Evolutionary conservation across 2,113 vertebrate species (phyloP).

Genomic region (Ptychochromis oligacanthus): DNA sequence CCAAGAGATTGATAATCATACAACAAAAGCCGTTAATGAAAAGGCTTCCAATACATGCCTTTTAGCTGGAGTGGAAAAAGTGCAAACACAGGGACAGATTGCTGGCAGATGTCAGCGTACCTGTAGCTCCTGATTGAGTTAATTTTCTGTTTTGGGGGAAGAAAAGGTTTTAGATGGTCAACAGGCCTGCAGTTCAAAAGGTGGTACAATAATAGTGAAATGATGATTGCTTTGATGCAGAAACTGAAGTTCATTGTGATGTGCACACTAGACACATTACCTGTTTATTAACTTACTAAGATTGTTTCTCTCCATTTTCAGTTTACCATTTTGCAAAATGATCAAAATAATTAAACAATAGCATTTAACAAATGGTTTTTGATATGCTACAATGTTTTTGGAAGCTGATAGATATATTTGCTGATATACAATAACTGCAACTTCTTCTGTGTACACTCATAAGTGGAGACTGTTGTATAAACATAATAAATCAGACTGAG

Average conservation of each 20-base stretch:
- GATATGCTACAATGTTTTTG: not conserved
- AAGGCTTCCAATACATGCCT: slow-evolving; percentile 49
- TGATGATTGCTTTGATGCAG: slow-evolving; percentile 6
- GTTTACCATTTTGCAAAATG: too few species aligned
- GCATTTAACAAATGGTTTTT: not conserved
- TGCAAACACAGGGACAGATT: slow-evolving; percentile 67
- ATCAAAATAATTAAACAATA: not conserved
- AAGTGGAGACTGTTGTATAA: not conserved
- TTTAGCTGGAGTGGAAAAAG: slow-evolving; percentile 32
- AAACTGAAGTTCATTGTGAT: not conserved
- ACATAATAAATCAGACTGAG: not conserved
- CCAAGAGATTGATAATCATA: slow-evolving; percentile 76
- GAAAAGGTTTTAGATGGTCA: slow-evolving; percentile 33
- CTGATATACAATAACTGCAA: not conserved
- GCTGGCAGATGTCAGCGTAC: slow-evolving; percentile 75
- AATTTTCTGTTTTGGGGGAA: slow-evolving; percentile 21
- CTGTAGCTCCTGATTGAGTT: slow-evolving; percentile 73
- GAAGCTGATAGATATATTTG: not conserved
- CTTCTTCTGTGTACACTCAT: not conserved
- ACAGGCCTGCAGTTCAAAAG: slow-evolving; percentile 21
- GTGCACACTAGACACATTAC: not conserved
- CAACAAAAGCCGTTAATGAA: slow-evolving; percentile 48
- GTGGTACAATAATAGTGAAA: slow-evolving; percentile 23
- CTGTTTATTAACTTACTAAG: not conserved
- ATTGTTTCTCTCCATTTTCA: not conserved